These are phyloP conservation scores for Pelochelys cantorii DNA, from an alignment of 2,797 vertebrate genomes.

Conservation along the genomic window DNA sequence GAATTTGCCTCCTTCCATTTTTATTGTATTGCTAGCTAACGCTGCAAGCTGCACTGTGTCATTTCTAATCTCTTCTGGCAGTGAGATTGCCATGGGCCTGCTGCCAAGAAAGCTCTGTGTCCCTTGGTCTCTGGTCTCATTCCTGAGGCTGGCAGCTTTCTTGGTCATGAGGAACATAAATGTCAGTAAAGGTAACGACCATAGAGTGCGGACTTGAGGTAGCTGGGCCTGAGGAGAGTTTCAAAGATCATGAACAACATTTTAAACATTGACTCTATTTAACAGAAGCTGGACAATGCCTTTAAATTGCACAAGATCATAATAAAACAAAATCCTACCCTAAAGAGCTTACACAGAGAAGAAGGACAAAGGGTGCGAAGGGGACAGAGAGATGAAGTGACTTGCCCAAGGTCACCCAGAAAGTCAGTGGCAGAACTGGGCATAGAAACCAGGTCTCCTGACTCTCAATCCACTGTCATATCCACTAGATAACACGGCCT, in stretches of 20 bases:
- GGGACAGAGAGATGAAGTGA: background rate
- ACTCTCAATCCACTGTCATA: background rate
- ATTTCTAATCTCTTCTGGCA: conserved; percentile 22
- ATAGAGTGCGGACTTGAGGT: background rate
- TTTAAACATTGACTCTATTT: background rate
- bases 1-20: background rate
- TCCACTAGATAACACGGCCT: background rate
- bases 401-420: background rate
- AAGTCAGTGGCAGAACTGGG: background rate
- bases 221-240: background rate
- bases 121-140: background rate
- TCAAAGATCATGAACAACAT: background rate
- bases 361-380: background rate
- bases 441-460: background rate
- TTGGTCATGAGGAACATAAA: no score
- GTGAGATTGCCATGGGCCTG: background rate
- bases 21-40: background rate
- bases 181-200: background rate
- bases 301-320: background rate
- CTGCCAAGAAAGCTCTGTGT: conserved; percentile 36
- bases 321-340: background rate
- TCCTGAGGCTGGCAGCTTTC: no score
- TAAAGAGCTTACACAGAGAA: background rate
- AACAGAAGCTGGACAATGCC: background rate
- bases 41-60: background rate